Base-by-base conservation (phyloP, 1,140 invertebrate genomes). In the Drosophila bocki region DNA sequence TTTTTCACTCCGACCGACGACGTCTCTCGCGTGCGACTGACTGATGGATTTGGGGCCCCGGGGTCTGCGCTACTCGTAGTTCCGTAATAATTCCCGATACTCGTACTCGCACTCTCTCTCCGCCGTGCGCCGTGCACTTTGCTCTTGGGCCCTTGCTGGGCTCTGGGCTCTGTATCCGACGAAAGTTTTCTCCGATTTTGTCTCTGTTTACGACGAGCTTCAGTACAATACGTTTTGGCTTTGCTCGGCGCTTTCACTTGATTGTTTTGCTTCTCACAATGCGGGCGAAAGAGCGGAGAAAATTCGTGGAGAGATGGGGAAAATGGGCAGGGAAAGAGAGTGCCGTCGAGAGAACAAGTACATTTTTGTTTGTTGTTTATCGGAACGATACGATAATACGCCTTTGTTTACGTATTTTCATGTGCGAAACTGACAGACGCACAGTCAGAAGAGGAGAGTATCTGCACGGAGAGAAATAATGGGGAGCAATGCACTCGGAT, bases 331-430 rank as follows among this genome's bases (percentile, higher is more conserved):
- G 33, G 45, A 41, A 22, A 53, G 60, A 70, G 71, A 56, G 65
- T 44, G 41, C 53, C 22, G 47, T 44, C 41, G 22, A 58, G 80
- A 80, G 59, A 83, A 80, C 50, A 84, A 70, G 67, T 80, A 58
- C 33, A 44, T 13, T 64, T 62, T 78, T 84, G 72, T 84, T 87
- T 84, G 72, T 65, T 87, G 84, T 87, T 90, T 90, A 90, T 90
- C 83, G 80, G 83, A 78, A 61, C 62, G 76, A 79, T 80, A 61
- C 65, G 76, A 79, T 80, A 76, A 75, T 77, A 79, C 51, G 75
- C 80, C 80, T 87, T 88, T 87, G 83, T 87, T 87, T 87, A 87
- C 83, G 77, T 80, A 88, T 87, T 84, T 80, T 80, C 44, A 63
- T 87, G 71, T 88, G 84, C 83, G 32, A 87, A 86, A 74, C 80